These are phyloP conservation scores for Neoascia interrupta DNA, from an alignment of 2,888 invertebrate genomes.

Conservation along the genomic window DNA sequence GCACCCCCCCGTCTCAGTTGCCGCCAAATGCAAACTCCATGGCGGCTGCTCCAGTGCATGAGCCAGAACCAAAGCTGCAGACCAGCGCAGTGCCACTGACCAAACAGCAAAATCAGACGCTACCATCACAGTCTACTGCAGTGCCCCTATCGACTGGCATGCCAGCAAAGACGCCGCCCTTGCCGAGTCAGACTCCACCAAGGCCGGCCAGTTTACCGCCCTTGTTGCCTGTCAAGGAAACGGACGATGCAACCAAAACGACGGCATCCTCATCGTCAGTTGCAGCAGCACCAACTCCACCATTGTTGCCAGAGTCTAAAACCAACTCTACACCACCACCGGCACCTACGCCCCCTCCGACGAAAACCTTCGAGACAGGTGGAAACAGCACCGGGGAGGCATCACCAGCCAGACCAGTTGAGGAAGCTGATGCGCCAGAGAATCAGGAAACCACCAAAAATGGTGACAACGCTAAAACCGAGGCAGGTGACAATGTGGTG, in stretches of 20 bases:
- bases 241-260: constrained; percentile 34
- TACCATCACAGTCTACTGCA: constrained; percentile 54
- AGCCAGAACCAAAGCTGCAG: constrained; percentile 68
- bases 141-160: constrained; percentile 42
- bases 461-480: constrained; percentile 18
- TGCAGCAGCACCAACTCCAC: constrained; percentile 3
- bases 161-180: constrained; percentile 33
- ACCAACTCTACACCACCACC: constrained; percentile 1
- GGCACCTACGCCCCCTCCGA: constrained; percentile 29
- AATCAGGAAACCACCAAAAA: constrained; percentile 37
- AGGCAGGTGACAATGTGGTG: neutral
- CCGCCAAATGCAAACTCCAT: constrained; percentile 35
- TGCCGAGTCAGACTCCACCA: constrained; percentile 44
- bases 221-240: constrained; percentile 28
- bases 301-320: neutral
- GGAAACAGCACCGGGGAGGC: constrained; percentile 44
- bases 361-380: constrained; percentile 25
- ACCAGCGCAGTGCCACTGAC: constrained; percentile 72
- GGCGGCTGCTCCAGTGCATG: constrained; percentile 17
- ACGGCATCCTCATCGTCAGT: constrained; percentile 5
- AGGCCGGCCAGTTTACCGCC: constrained; percentile 45
- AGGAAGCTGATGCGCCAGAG: constrained; percentile 37
- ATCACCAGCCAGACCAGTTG: constrained; percentile 26
- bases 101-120: constrained; percentile 70
- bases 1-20: constrained; percentile 40